These are phyloP conservation scores for Cataglyphis hispanica DNA, from an alignment of 1,140 invertebrate genomes.

Conservation along the genomic window DNA sequence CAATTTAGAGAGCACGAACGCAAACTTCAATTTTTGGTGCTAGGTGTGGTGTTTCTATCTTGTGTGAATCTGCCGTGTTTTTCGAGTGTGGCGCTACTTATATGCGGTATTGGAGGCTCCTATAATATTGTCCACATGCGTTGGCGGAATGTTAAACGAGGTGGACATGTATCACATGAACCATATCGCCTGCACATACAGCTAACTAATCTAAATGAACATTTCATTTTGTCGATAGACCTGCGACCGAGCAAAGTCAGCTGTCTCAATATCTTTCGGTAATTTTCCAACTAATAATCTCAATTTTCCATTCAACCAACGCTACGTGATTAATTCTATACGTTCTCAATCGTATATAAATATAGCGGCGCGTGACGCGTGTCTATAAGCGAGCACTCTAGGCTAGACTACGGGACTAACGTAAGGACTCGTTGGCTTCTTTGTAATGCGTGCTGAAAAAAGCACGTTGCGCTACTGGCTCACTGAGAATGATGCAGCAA, in stretches of 20 bases:
- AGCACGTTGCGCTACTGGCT: conserved; percentile 41
- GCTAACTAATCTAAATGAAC: not conserved
- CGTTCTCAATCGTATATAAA: conserved; percentile 55
- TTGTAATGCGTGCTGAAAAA: conserved; percentile 59
- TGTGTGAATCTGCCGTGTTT: conserved; percentile 83
- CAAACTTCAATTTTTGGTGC: conserved; percentile 77
- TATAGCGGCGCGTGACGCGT: conserved; percentile 58
- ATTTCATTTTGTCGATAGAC: not conserved
- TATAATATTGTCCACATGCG: conserved; percentile 69
- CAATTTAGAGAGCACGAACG: conserved; percentile 16
- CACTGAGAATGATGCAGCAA: not conserved
- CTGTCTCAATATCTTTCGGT: not conserved
- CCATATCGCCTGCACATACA: not conserved
- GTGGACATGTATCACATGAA: not conserved
- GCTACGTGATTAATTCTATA: conserved; percentile 25
- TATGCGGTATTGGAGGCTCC: conserved; percentile 83
- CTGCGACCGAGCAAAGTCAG: not conserved
- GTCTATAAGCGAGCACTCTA: conserved; percentile 72
- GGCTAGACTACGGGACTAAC: conserved; percentile 72
- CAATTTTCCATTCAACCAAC: conserved; percentile 31
- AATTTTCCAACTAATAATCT: not conserved
- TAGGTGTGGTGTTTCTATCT: conserved; percentile 86
- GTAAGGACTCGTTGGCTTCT: conserved; percentile 61
- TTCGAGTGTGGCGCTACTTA: conserved; percentile 82
- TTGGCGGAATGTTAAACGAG: conserved; percentile 50